Conservation (phyloP, 2,888 invertebrate genomes). For the Troides helena region DNA sequence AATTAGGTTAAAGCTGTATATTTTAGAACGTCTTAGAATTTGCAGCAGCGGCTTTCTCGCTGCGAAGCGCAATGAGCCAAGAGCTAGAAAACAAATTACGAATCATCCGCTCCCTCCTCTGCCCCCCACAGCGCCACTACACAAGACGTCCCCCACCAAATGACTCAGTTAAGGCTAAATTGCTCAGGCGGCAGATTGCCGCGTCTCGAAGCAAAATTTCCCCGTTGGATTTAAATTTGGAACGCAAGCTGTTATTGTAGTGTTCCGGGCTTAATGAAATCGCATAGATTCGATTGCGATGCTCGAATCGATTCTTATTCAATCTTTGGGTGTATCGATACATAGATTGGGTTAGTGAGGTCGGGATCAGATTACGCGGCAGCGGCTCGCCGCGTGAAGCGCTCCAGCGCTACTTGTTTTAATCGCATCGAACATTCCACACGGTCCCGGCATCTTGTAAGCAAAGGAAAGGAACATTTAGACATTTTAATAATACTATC, state of each 20-base stretch:
- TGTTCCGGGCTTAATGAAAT: conserved; percentile 56
- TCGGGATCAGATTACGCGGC: conserved; percentile 14
- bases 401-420: not conserved
- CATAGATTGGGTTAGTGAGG: conserved; percentile 29
- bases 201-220: conserved; percentile 67
- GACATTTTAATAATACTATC: no score
- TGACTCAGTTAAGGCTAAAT: conserved; percentile 77
- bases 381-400: not conserved
- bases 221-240: conserved; percentile 67
- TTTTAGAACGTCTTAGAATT: conserved; percentile 19
- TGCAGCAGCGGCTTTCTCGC: conserved; percentile 38
- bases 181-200: conserved; percentile 65
- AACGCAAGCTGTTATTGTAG: conserved; percentile 57
- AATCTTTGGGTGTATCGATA: conserved; percentile 36
- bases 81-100: conserved; percentile 78
- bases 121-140: conserved; percentile 38
- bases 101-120: conserved; percentile 60
- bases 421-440: not conserved
- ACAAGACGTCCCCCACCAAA: conserved; percentile 64
- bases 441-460: not conserved
- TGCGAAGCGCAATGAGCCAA: conserved; percentile 43
- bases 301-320: conserved; percentile 41
- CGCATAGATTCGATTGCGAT: conserved; percentile 55
- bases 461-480: no score
- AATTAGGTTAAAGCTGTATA: no score